Base-by-base conservation (phyloP, 1,140 invertebrate genomes). In the Leptinotarsa defecta region DNA sequence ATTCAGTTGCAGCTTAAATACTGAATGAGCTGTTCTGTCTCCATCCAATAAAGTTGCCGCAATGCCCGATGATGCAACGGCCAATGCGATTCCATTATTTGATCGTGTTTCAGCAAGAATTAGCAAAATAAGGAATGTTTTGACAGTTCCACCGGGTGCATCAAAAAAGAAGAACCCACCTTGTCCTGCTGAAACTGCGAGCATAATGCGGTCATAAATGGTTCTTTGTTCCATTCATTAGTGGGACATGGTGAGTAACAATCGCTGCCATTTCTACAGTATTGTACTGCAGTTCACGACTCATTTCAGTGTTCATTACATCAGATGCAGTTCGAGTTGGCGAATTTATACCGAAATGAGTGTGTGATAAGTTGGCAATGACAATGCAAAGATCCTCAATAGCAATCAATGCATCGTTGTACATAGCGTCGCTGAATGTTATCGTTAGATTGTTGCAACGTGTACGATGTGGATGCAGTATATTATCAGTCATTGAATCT, bases 1-100 rank as follows among this genome's bases (percentile, higher is more conserved):
- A 27, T 77, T 73, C 13, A 77, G 86, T 81, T 83, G 81, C 73
- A 86, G 74, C 75, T 85, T 85, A 67, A 85, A 82, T 78, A 76
- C 76, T 75, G 83, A 84, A 81, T 86, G 84, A 67, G 82, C 82
- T 71, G 83, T 85, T 80, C 79, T 72, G n/a, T 86, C 87, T 76
- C 84, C 85, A 57, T 81, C 77, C 24, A 88, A 67, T 68, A 87
- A 81, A 73, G 84, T 87, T 61, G 87, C 84, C 34, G 86, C 86
- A 75, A 88, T 88, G 49, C 86, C 86, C 27, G 83, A 86, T n/a
- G 84, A 87, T 49, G 87, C 87, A 19, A 86, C 74, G 13, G 85
- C 83, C 49, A 87, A 48, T 48, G 83, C 82, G 67, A 83, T 81
- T 43, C 76, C 52, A 24, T 79, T 72, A 61, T 81, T 1, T 13